Evolutionary conservation across 1,140 invertebrate genomes (phyloP).

Genomic region (Onthophagus taurus): DNA sequence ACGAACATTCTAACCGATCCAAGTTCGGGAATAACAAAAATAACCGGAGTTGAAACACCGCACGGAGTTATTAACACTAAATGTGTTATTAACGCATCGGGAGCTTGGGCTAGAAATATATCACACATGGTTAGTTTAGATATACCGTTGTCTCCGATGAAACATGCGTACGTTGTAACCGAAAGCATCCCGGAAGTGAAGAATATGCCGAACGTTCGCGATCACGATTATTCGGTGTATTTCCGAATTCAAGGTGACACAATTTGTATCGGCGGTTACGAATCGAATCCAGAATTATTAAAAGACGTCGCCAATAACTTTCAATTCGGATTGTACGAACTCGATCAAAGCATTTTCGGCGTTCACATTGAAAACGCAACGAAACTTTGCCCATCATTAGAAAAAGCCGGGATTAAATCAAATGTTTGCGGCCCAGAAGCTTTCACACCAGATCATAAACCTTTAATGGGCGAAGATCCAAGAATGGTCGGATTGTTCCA

Average conservation of each 20-base stretch:
- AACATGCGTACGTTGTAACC: constrained; percentile 80
- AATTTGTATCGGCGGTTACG: constrained; percentile 78
- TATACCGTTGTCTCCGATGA: constrained; percentile 72
- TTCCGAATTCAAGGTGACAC: constrained; percentile 74
- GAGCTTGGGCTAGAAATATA: constrained; percentile 70
- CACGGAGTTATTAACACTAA: constrained; percentile 62
- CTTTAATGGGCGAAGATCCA: constrained; percentile 63
- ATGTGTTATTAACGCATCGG: constrained; percentile 65
- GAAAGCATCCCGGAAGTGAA: constrained; percentile 64
- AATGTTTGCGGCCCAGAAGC: constrained; percentile 79
- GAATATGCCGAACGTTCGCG: constrained; percentile 69
- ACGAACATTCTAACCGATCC: constrained; percentile 47
- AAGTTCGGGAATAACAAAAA: constrained; percentile 43
- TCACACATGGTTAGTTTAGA: constrained; percentile 59
- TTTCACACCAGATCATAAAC: constrained; percentile 85
- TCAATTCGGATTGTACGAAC: constrained; percentile 72
- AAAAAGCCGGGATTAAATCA: constrained; percentile 67
- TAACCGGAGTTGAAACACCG: constrained; percentile 66
- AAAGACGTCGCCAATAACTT: constrained; percentile 65
- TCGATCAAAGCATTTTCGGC: constrained; percentile 78
- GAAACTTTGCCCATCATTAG: constrained; percentile 62
- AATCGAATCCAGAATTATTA: constrained; percentile 70
- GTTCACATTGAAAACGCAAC: constrained; percentile 61
- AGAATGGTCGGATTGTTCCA: constrained; percentile 62
- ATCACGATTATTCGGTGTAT: constrained; percentile 77